phyloP scores from a whole-genome alignment of 2,113 vertebrate species.

The Procavia capensis region DNA sequence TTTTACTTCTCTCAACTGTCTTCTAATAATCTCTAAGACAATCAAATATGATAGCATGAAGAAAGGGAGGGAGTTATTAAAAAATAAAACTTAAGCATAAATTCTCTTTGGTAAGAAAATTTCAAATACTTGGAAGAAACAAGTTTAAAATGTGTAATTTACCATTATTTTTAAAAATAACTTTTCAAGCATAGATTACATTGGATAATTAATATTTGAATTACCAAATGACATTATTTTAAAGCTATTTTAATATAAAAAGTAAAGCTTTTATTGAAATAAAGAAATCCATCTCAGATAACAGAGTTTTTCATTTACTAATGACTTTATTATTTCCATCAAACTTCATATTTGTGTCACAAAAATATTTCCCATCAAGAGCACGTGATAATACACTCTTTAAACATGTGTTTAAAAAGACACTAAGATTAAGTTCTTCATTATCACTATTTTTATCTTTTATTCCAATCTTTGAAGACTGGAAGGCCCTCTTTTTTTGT shows the following conservation, averaged over 20 bases:
- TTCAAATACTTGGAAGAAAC: constrained; percentile 37
- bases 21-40: constrained; percentile 63
- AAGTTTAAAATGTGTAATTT: constrained; percentile 62
- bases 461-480: constrained; percentile 37
- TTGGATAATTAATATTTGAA: constrained; percentile 51
- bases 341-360: constrained; percentile 52
- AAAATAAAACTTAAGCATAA: constrained; percentile 24
- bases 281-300: constrained; percentile 11
- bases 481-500: constrained; percentile 31
- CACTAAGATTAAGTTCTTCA: constrained; percentile 49
- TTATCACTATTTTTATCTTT: neutral
- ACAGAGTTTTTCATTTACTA: constrained; percentile 46
- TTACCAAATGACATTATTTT: constrained; percentile 49
- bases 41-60: constrained; percentile 51
- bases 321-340: constrained; percentile 46
- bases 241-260: constrained; percentile 60
- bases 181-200: constrained; percentile 66
- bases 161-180: constrained; percentile 59
- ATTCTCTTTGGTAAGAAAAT: neutral
- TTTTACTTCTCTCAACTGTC: neutral
- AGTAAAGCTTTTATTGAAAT: constrained; percentile 57
- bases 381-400: constrained; percentile 33
- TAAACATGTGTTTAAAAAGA: constrained; percentile 51
- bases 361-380: constrained; percentile 57
- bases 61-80: constrained; percentile 36